A percentile compares a stretch with the other conserved stretches of the same genome.
These are phyloP conservation scores for Neogobius melanostomus DNA, from an alignment of 2,113 vertebrate genomes.

Conservation along the genomic window DNA sequence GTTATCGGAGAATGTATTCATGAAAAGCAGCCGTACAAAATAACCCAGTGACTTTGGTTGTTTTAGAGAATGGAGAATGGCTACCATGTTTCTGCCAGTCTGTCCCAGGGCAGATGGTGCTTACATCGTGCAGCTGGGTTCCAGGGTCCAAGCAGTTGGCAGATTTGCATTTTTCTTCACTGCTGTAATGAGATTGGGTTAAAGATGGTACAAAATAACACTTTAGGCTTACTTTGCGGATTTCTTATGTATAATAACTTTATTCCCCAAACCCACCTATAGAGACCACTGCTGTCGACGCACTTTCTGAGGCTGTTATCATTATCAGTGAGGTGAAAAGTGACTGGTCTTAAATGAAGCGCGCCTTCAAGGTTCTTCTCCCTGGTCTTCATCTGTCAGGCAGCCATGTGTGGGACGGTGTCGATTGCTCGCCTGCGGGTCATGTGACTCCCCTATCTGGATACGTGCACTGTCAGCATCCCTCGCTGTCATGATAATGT, in stretches of 20 bases:
- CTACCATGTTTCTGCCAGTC: neutral
- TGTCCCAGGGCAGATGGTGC: too few species aligned
- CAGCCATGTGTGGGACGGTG: constrained; percentile 21
- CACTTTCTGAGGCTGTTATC: constrained; percentile 30
- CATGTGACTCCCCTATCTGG: constrained; percentile 39
- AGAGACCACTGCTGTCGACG: neutral
- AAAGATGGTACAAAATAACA: too few species aligned
- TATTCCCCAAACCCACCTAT: neutral
- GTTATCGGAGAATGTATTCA: neutral
- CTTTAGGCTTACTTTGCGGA: too few species aligned
- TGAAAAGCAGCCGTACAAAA: neutral
- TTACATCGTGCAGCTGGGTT: too few species aligned
- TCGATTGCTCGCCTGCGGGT: constrained; percentile 26
- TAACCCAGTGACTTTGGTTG: neutral
- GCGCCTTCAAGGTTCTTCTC: constrained; percentile 14
- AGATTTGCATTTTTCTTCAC: too few species aligned
- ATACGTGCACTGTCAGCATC: constrained; percentile 57
- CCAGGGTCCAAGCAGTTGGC: too few species aligned
- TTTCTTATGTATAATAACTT: too few species aligned
- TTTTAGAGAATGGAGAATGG: neutral
- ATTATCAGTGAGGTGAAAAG: constrained; percentile 32
- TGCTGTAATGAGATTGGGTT: too few species aligned
- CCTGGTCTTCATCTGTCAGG: constrained; percentile 9
- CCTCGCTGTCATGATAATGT: constrained; percentile 35
- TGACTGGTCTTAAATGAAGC: constrained; percentile 29